Evolutionary conservation across 2,888 invertebrate genomes (phyloP).

Genomic region (Ommatoiulus sabulosus): DNA sequence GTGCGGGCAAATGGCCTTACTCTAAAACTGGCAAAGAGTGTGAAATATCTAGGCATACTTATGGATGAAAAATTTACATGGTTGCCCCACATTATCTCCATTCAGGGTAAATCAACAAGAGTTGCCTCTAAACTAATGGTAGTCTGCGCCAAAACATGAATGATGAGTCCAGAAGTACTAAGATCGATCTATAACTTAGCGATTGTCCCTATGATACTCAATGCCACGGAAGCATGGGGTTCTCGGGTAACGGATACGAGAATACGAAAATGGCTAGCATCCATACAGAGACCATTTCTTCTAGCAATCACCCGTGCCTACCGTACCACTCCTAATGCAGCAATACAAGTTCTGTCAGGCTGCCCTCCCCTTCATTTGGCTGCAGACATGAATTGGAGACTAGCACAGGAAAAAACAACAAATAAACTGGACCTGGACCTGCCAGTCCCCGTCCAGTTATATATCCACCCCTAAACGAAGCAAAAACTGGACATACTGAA

Average conservation of each 20-base stretch:
- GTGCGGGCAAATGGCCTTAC: not conserved
- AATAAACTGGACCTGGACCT: not conserved
- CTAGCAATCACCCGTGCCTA: not conserved
- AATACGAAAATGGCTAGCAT: not conserved
- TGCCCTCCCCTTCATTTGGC: not conserved
- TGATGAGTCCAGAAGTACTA: not conserved
- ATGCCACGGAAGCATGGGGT: not conserved
- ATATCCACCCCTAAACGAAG: not conserved
- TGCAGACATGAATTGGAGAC: not conserved
- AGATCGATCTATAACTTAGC: not conserved
- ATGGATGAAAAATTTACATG: not conserved
- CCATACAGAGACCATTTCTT: not conserved
- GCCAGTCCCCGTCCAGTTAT: not conserved
- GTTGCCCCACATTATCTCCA: not conserved
- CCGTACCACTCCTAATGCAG: not conserved
- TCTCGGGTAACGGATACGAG: fast-evolving
- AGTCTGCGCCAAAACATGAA: not conserved
- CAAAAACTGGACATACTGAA: not conserved
- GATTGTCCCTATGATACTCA: not conserved
- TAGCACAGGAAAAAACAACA: fast-evolving
- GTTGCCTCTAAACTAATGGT: not conserved
- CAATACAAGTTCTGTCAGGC: not conserved
- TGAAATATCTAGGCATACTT: not conserved
- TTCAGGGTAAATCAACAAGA: not conserved
- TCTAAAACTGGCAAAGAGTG: too few relatives aligned